Percentiles rank a stretch among this genome's conserved stretches.
These are phyloP conservation scores for Atta texana DNA, from an alignment of 1,140 invertebrate genomes.

Conservation along the genomic window DNA sequence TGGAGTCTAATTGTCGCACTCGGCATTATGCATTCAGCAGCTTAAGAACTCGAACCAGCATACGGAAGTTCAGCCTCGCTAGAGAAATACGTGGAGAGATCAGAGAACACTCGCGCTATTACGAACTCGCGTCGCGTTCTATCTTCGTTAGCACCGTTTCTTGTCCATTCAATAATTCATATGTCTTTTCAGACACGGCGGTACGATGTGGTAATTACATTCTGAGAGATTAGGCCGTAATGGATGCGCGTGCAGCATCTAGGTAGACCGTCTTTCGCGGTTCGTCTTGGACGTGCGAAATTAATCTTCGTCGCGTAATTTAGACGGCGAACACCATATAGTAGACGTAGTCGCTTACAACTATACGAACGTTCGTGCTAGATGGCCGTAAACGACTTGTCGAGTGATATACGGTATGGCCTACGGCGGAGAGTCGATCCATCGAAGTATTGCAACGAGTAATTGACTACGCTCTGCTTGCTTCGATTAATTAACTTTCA, in stretches of 20 bases:
- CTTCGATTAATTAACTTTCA: conserved; percentile 53
- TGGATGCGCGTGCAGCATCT: conserved; percentile 10
- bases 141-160: conserved; percentile 47
- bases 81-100: conserved; percentile 18
- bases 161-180: conserved; percentile 54
- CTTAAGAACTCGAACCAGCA: conserved; percentile 8
- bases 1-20: conserved; percentile 20
- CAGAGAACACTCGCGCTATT: conserved; percentile 42
- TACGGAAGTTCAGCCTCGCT: conserved; percentile 19
- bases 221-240: conserved; percentile 35
- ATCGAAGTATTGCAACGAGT: conserved; percentile 41
- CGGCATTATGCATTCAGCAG: conserved; percentile 34
- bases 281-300: conserved; percentile 13
- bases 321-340: neutral
- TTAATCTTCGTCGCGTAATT: conserved; percentile 45
- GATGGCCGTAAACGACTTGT: conserved; percentile 37
- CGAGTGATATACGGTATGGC: conserved; percentile 21
- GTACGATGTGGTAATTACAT: conserved; percentile 32
- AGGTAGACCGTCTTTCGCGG: neutral
- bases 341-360: neutral
- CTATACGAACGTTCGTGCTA: conserved; percentile 14
- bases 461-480: conserved; percentile 49
- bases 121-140: conserved; percentile 17
- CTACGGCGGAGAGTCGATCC: conserved; percentile 29
- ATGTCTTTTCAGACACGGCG: conserved; percentile 31